A percentile compares a stretch with the other conserved stretches of the same genome.
These are phyloP conservation scores for Eospalax fontanierii DNA, from an alignment of 2,797 vertebrate species.

Conservation along the genomic window DNA sequence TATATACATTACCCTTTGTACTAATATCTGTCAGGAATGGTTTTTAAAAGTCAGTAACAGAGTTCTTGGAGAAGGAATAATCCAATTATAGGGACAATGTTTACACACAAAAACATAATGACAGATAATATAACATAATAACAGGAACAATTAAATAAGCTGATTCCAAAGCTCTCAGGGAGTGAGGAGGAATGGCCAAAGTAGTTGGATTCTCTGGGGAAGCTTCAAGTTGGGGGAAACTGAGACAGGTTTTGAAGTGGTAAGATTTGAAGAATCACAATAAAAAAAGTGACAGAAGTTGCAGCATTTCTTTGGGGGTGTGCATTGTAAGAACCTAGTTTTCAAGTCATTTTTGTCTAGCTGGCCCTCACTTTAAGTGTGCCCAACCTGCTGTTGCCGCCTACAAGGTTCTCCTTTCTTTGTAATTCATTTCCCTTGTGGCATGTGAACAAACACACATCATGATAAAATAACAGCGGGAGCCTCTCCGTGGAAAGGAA, in stretches of 20 bases:
- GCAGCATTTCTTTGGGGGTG: neutral
- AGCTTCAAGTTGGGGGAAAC: neutral
- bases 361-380: neutral
- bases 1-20: neutral
- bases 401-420: neutral
- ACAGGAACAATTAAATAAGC: conserved; percentile 45
- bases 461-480: neutral
- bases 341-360: conserved; percentile 36
- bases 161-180: conserved; percentile 17
- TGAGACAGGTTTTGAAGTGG: conserved; percentile 41
- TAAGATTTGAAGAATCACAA: neutral
- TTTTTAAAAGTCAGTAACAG: conserved; percentile 54
- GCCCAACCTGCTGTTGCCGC: neutral
- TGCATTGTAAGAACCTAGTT: conserved; percentile 38
- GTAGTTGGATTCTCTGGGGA: neutral
- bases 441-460: conserved; percentile 2
- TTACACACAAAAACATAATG: conserved; percentile 69
- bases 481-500: conserved; percentile 30
- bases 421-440: neutral
- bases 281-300: conserved; percentile 11
- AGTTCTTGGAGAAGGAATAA: conserved; percentile 63
- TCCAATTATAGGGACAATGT: conserved; percentile 63
- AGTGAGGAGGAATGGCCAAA: conserved; percentile 43
- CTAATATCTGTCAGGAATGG: conserved; percentile 54
- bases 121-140: conserved; percentile 23